phyloP scores from a whole-genome alignment of 53 echinoderm and acorn worm genomes.

The Crossaster papposus region DNA sequence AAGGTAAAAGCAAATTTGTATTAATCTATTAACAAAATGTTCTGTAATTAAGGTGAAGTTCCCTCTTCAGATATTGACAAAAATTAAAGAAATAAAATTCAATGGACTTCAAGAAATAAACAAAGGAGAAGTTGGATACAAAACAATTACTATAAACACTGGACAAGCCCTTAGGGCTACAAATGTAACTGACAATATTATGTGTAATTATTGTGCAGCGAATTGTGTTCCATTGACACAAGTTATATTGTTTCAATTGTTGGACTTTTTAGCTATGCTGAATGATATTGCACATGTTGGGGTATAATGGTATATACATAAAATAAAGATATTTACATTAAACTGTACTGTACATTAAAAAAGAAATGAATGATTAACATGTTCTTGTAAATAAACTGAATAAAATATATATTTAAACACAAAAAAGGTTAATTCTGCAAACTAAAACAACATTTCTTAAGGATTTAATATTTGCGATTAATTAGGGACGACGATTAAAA shows the following conservation, averaged over 20 bases:
- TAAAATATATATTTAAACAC: neutral
- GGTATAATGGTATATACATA: conserved; percentile 7
- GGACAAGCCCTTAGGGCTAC: too few relatives aligned
- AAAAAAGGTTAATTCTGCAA: neutral
- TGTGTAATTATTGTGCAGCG: neutral
- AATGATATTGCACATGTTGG: conserved; percentile 33
- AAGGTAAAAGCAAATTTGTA: too few relatives aligned
- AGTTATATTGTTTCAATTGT: neutral
- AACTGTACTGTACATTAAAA: conserved; percentile 26
- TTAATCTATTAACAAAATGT: too few relatives aligned
- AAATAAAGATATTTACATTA: conserved; percentile 45
- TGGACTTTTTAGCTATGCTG: neutral
- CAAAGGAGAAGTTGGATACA: too few relatives aligned
- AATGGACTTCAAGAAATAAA: too few relatives aligned
- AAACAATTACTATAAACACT: too few relatives aligned
- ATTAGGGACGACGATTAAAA: neutral
- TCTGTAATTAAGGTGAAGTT: too few relatives aligned
- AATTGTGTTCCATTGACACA: neutral
- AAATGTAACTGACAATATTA: too few relatives aligned
- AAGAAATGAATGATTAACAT: conserved; percentile 8
- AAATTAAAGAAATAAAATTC: too few relatives aligned
- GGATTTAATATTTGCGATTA: neutral
- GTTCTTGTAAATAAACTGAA: neutral
- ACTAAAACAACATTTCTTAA: neutral
- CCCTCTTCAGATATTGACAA: too few relatives aligned